Base-by-base conservation (phyloP, 1,140 invertebrate species). In the Leptopilina boulardi region DNA sequence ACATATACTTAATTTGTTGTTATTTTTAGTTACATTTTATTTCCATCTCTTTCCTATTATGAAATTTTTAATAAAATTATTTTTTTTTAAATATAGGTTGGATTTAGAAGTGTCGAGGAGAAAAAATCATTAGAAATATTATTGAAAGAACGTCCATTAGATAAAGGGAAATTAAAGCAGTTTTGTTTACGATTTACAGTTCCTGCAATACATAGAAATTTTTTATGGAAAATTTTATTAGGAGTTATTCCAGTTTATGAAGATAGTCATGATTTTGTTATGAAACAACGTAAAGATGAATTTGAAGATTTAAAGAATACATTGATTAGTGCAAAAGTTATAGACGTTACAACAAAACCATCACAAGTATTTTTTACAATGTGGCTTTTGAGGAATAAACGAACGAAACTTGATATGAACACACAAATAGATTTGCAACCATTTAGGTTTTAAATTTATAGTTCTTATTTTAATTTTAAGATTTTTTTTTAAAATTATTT, bases 91-190 rank as follows among this genome's bases (percentile, higher is more conserved):
- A 75, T 38, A 78, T 26, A 94, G 92, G 96, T 97, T 56, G 97
- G 96, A 72, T 97, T 96, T 91, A 93, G 94, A 73, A 96, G 95
- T 81, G 96, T 98, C 0, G 97, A 98, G 89, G 97, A 98, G 88
- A 98, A 97, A 88, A 97, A 96, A 90, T 97, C 96, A 0, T 89
- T 98, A n/a, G 97, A 98, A 91, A 97, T 97, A 87, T 91, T 98
- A 6, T 91, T 98, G 75, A 97, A 97, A 86, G 97, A 98, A 80
- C 95, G 95, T 87, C 94, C 96, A 13, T 93, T 97, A 83, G 96
- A 97, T 86, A 93, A 93, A 84, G 93, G 92, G 6, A 98, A 98
- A 88, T 87, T 98, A 21, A 94, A 94, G 85, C 96, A 97, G 84
- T 98, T 98, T 87, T 96, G 96, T 86, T 89, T 97, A 70, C 91